A percentile compares a stretch with the other conserved stretches of the same genome.
Conservation (phyloP, 1,140 invertebrate species). For the Oncopodura yosiiana region DNA sequence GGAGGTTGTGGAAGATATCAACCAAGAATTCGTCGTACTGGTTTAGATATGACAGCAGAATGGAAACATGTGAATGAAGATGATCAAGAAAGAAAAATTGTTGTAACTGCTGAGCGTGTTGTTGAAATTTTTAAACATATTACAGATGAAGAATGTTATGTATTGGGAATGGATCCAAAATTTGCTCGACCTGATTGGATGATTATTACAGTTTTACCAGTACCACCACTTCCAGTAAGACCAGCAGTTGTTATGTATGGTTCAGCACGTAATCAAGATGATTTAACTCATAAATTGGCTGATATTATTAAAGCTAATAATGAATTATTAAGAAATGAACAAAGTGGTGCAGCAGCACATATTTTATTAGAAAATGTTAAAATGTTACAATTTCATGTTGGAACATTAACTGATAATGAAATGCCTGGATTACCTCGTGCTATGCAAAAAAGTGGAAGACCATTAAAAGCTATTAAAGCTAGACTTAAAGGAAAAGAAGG, state of each 20-base stretch:
- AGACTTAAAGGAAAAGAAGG: conserved; percentile 91
- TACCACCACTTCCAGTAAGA: conserved; percentile 74
- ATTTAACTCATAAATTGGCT: conserved; percentile 96
- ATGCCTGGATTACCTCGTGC: conserved; percentile 95
- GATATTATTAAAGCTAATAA: conserved; percentile 99
- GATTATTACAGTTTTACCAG: conserved; percentile 93
- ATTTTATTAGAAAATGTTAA: conserved; percentile 94
- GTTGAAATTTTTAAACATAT: conserved; percentile 28
- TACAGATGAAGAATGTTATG: conserved; percentile 85
- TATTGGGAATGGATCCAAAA: conserved; percentile 91
- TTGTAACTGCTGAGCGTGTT: conserved; percentile 75
- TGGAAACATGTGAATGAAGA: conserved; percentile 99
- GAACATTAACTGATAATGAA: conserved; percentile 95
- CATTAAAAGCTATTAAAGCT: conserved; percentile 93
- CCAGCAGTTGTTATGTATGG: conserved; percentile 93
- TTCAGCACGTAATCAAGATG: conserved; percentile 93
- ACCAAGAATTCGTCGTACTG: conserved; percentile 76
- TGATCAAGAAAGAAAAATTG: conserved; percentile 89
- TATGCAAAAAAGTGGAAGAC: conserved; percentile 97
- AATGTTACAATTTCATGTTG: conserved; percentile 97
- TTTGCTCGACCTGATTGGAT: conserved; percentile 98
- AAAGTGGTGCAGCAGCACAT: conserved; percentile 89
- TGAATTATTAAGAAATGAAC: conserved; percentile 89
- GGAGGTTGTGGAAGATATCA: conserved; percentile 97
- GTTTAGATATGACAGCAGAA: conserved; percentile 86